Percentiles rank a stretch among this genome's conserved stretches.
Evolutionary conservation across 2,113 vertebrate species (phyloP).

Genomic region (Notechis scutatus): DNA sequence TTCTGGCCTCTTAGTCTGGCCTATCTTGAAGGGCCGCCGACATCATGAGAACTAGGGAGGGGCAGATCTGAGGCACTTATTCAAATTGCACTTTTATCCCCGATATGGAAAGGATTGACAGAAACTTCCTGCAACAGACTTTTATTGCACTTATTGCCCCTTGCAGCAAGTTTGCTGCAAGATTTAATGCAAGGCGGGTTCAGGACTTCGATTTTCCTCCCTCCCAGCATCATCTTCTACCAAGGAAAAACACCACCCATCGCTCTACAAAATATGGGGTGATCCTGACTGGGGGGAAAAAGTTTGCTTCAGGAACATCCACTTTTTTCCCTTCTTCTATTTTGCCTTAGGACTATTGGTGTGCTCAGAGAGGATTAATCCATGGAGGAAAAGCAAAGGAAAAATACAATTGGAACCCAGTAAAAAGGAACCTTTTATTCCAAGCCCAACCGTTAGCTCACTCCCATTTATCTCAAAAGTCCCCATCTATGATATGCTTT

Average conservation of each 20-base stretch:
- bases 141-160: neutral
- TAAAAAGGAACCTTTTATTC: neutral
- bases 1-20: neutral
- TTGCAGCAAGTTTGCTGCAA: neutral
- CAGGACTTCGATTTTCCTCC: neutral
- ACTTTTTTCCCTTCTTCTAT: neutral
- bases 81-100: neutral
- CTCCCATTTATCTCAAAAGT: neutral
- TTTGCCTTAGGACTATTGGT: neutral
- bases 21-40: neutral
- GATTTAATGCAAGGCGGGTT: neutral
- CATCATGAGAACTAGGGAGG: neutral
- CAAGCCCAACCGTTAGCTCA: neutral
- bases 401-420: neutral
- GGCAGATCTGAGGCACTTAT: neutral
- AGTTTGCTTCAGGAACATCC: too few relatives aligned
- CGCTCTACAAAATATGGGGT: neutral
- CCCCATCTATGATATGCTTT: neutral
- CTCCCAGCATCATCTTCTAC: neutral
- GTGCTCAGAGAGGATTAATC: neutral
- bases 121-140: neutral
- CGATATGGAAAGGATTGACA: neutral
- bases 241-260: neutral
- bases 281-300: too few relatives aligned
- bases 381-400: neutral